A percentile compares a stretch with the other conserved stretches of the same genome.
Conservation (phyloP, 1,140 invertebrate genomes). For the Laupala kohalensis region DNA sequence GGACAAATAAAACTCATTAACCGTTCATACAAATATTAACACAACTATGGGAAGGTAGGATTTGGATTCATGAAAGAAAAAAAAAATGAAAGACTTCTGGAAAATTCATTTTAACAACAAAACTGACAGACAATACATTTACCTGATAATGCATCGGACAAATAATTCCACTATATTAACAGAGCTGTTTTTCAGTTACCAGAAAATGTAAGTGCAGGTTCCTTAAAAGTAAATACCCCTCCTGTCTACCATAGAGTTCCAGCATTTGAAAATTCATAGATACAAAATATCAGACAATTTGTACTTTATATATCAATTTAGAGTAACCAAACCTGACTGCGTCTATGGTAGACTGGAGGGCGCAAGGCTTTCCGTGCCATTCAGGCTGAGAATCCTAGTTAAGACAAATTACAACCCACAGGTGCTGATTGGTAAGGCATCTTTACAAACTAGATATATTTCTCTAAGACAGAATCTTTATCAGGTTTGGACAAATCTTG, state of each 20-base stretch:
- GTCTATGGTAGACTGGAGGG: background rate
- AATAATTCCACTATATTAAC: background rate
- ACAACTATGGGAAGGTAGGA: background rate
- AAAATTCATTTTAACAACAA: conserved; percentile 1
- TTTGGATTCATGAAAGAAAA: background rate
- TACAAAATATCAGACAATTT: conserved; percentile 6
- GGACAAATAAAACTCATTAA: no score
- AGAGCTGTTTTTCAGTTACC: background rate
- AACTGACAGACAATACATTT: background rate
- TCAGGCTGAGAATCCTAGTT: background rate
- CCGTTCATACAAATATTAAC: no score
- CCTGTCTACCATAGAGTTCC: background rate
- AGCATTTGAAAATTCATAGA: background rate
- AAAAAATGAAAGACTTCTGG: background rate
- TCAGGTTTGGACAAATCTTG: background rate
- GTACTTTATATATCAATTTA: conserved; percentile 3
- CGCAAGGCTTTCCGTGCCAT: background rate
- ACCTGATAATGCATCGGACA: no score
- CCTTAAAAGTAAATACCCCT: conserved; percentile 4
- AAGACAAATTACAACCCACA: background rate
- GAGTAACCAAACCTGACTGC: background rate
- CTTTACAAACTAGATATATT: background rate
- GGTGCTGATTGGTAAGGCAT: background rate
- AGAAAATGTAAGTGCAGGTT: background rate
- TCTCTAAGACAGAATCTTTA: background rate